These are phyloP conservation scores for Nesometra sesokonis DNA, from an alignment of 35 echinoderm and acorn worm species.

Conservation along the genomic window DNA sequence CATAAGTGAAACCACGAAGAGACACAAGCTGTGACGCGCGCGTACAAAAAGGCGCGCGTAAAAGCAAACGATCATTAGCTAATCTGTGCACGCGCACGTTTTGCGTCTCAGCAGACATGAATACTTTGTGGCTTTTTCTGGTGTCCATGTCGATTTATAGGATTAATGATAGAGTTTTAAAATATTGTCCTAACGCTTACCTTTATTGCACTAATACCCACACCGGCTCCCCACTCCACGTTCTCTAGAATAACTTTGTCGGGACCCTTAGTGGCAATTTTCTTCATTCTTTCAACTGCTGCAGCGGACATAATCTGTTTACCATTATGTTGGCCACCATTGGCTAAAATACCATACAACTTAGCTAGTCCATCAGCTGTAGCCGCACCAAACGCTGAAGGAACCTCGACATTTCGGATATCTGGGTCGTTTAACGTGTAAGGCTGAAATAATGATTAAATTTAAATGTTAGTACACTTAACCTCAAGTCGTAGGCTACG, in stretches of 20 bases:
- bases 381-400: neutral
- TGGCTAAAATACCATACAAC: constrained; percentile 12
- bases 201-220: neutral
- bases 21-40: too few relatives aligned
- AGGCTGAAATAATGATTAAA: neutral
- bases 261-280: neutral
- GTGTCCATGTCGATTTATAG: too few relatives aligned
- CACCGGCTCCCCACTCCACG: neutral
- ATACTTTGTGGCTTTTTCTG: too few relatives aligned
- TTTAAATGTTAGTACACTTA: too few relatives aligned
- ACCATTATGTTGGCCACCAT: neutral
- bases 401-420: neutral
- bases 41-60: too few relatives aligned
- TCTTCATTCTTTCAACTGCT: neutral
- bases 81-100: too few relatives aligned
- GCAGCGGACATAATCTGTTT: constrained; percentile 5
- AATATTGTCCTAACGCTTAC: neutral
- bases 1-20: too few relatives aligned
- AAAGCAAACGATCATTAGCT: too few relatives aligned
- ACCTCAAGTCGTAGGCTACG: too few relatives aligned
- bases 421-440: neutral
- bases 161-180: too few relatives aligned
- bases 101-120: too few relatives aligned
- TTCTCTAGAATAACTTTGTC: neutral
- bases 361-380: constrained; percentile 7